Base-by-base conservation (phyloP, 2,888 invertebrate genomes). In the Notodonta dromedarius region DNA sequence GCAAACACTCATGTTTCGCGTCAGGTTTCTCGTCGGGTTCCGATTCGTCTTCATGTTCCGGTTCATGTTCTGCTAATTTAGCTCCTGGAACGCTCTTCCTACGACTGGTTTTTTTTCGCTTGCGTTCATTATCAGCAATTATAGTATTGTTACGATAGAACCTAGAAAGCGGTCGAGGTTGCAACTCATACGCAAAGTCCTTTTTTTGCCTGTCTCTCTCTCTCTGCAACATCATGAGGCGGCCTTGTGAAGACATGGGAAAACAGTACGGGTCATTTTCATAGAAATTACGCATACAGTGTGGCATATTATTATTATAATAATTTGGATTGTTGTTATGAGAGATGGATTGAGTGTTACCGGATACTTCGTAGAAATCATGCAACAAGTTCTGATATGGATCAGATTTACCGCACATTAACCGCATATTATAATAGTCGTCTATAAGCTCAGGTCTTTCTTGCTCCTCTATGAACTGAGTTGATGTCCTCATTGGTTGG, bases 241-340 rank as follows among this genome's bases (percentile, higher is more conserved):
- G 80, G 12, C 78, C 82, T 75, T 83, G 79, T 3, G 88, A 84
- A 4, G 83, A 78, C 48, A 79, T 86, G 0, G 86, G 85, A 76
- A 80, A 86, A 60, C 82, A 84, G 59, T 68, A 68, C 4, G 69
- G 62, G 53, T 80, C 66, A 51, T 69, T 76, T 52, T 69, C 60
- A 66, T 70, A 77, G 13, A 53, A 53, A 40, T 61, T 58, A 14
- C 32, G 32, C 51, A 54, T 16, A 13, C 40, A 24, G 11, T 51
- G 57, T 5, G 42, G 54, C 53, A 59, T 46, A 58, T 56, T 44
- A 40, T 63, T 46, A 44, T 63, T 46, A 44, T 58, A 56, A 16
- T 67, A 44, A 50, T 39, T 53, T 13, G 58, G 39, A 60, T 48
- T 16, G 3, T 32, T 16, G 6, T 32, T 16, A 40, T 52, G 59